phyloP scores from a whole-genome alignment of 2,888 invertebrate genomes.

The Diarsia brunnea region DNA sequence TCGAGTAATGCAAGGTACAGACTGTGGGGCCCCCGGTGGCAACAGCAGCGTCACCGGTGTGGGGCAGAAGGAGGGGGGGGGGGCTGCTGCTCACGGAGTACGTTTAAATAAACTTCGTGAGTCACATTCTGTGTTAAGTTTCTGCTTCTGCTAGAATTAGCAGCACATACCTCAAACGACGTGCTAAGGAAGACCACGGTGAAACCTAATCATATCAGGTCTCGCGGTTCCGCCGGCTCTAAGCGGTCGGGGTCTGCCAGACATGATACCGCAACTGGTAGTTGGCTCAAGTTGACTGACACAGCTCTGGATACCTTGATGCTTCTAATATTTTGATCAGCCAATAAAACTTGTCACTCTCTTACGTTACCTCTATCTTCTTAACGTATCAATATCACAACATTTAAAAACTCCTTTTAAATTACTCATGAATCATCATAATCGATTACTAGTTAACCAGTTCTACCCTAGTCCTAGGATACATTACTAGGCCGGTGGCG shows the following conservation, averaged over 20 bases:
- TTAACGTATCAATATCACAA: too few relatives aligned
- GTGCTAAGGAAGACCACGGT: constrained; percentile 6
- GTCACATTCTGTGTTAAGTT: too few relatives aligned
- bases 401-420: too few relatives aligned
- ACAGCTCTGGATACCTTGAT: too few relatives aligned
- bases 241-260: too few relatives aligned
- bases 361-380: too few relatives aligned
- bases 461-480: background rate
- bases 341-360: too few relatives aligned
- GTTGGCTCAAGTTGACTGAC: too few relatives aligned
- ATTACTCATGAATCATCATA: background rate
- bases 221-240: background rate
- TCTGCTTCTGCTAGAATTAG: background rate
- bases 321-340: too few relatives aligned
- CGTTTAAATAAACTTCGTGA: constrained; percentile 10
- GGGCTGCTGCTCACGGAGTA: constrained; percentile 22
- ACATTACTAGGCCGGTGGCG: constrained; percentile 21
- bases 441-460: background rate
- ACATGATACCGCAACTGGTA: too few relatives aligned
- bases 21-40: constrained; percentile 6
- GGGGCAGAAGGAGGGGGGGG: background rate
- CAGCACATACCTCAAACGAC: too few relatives aligned
- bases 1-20: background rate
- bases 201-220: background rate
- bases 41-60: constrained; percentile 21